Conservation (phyloP, 2,888 invertebrate genomes). For the Sphaeridia pumilis region DNA sequence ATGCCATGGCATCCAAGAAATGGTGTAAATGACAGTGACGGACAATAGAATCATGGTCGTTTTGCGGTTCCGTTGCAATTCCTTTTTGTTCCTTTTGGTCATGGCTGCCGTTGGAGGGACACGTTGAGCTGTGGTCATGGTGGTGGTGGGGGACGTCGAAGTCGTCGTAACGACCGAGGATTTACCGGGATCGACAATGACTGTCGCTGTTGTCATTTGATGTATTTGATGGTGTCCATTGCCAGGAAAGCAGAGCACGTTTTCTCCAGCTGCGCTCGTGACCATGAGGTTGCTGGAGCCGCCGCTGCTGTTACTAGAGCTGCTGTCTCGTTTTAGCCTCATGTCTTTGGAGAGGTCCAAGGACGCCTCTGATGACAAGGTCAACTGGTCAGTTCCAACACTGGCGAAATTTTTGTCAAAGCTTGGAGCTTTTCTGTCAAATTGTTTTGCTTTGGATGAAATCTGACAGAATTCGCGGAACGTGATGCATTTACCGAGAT, state of each 20-base stretch:
- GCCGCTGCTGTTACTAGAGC: no score
- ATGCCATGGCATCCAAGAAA: slow-evolving; percentile 49
- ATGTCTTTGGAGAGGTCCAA: no score
- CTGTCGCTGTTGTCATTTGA: not conserved
- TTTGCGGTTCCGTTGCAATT: slow-evolving; percentile 12
- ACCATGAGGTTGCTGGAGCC: no score
- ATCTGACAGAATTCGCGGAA: slow-evolving; percentile 15
- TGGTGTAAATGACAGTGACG: slow-evolving; percentile 46
- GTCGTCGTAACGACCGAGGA: not conserved
- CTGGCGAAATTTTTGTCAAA: no score
- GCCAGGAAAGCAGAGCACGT: no score
- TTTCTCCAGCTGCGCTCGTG: no score
- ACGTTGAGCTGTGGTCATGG: not conserved
- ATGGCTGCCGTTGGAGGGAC: slow-evolving; percentile 36
- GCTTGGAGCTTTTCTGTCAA: no score
- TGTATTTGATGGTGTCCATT: no score
- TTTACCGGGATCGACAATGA: not conserved
- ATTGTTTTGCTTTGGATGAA: not conserved
- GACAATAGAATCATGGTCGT: slow-evolving; percentile 37
- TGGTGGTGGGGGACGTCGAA: not conserved
- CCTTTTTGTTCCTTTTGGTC: slow-evolving; percentile 30
- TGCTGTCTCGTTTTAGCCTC: no score
- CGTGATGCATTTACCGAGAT: slow-evolving; percentile 11
- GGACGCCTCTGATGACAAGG: no score
- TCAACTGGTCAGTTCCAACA: no score